Percentiles rank a stretch among this genome's conserved stretches.
These are phyloP conservation scores for Itoplectis maculator DNA, from an alignment of 2,888 invertebrate genomes.

Conservation along the genomic window DNA sequence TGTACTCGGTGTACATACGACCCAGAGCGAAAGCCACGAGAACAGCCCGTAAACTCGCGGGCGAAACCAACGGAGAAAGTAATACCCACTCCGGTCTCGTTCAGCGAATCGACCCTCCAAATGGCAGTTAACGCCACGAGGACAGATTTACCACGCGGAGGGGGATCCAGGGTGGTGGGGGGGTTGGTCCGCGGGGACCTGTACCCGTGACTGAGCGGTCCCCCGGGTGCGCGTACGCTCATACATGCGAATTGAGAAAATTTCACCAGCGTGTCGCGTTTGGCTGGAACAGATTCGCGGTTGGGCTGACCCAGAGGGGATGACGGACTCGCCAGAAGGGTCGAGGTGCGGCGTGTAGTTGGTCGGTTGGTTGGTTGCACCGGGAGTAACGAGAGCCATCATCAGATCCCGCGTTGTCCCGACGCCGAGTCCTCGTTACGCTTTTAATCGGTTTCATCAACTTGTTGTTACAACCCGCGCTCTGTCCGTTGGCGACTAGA, in stretches of 20 bases:
- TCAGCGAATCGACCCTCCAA: conserved; percentile 73
- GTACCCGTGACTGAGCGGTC: conserved; percentile 81
- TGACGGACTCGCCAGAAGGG: conserved; percentile 32
- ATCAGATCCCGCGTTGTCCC: conserved; percentile 39
- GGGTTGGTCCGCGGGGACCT: conserved; percentile 78
- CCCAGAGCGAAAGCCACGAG: conserved; percentile 1
- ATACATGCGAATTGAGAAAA: conserved; percentile 83
- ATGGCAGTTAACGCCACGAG: conserved; percentile 80
- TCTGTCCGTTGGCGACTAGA: background rate
- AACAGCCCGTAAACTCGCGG: conserved; percentile 6
- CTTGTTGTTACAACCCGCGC: conserved; percentile 80
- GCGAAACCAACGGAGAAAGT: conserved; percentile 21
- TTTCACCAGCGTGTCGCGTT: conserved; percentile 74
- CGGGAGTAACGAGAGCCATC: conserved; percentile 65
- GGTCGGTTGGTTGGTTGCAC: conserved; percentile 38
- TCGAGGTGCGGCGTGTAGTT: too few relatives aligned
- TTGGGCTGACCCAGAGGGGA: conserved; percentile 58
- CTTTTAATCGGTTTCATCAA: conserved; percentile 83
- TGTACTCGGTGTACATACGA: conserved; percentile 16
- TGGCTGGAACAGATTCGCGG: conserved; percentile 28
- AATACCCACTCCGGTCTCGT: conserved; percentile 37
- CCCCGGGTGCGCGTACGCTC: conserved; percentile 78
- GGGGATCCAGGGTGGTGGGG: too few relatives aligned
- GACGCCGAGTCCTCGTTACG: conserved; percentile 79
- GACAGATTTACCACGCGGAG: conserved; percentile 80